A percentile compares a stretch with the other conserved stretches of the same genome.
Conservation (phyloP, 1,140 invertebrate genomes). For the Temnothorax nylanderi region DNA sequence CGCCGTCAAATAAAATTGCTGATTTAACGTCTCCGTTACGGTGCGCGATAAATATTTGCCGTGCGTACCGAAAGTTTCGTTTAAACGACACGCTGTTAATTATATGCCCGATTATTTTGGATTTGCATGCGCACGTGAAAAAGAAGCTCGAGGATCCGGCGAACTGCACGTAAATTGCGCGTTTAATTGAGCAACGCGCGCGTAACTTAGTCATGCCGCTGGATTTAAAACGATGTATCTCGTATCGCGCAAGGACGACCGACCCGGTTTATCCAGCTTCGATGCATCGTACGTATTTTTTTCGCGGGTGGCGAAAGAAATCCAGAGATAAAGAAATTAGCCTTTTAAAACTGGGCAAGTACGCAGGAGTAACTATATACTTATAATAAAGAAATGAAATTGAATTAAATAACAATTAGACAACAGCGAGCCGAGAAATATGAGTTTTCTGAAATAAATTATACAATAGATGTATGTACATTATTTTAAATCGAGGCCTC, state of each 20-base stretch:
- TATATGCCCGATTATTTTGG: constrained; percentile 30
- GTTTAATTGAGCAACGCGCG: constrained; percentile 14
- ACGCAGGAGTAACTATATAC: not conserved
- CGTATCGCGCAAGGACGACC: not conserved
- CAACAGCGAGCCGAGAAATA: not conserved
- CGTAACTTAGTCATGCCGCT: constrained; percentile 15
- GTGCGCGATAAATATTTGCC: constrained; percentile 20
- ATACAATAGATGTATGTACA: not conserved
- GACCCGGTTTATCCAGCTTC: not conserved
- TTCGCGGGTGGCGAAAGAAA: not conserved
- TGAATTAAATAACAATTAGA: not conserved
- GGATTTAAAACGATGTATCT: not conserved
- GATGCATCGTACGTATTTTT: no score
- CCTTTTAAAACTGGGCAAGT: not conserved
- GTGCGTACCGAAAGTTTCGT: constrained; percentile 29
- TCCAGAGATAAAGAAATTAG: not conserved
- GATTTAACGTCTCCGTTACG: constrained; percentile 19
- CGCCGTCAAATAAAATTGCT: constrained; percentile 24
- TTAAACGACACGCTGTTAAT: constrained; percentile 15
- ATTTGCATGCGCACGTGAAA: not conserved
- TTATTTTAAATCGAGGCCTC: not conserved
- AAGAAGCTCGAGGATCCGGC: not conserved
- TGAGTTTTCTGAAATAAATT: not conserved
- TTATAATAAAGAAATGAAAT: not conserved
- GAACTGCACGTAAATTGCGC: not conserved